phyloP scores from a whole-genome alignment of 2,113 vertebrate genomes.

The Sander vitreus region DNA sequence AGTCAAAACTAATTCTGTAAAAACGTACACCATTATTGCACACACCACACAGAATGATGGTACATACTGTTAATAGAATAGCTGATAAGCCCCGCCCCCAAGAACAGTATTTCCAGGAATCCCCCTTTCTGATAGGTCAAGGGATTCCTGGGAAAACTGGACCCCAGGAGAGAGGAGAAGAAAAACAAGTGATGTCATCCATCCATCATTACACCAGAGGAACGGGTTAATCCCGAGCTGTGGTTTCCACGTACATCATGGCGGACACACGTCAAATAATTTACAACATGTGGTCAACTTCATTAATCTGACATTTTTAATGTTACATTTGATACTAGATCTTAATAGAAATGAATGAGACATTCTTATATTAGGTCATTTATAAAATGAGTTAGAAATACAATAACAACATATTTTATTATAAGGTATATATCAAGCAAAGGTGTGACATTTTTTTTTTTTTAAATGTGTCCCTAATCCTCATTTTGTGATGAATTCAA shows the following conservation, averaged over 20 bases:
- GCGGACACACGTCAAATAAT: background rate
- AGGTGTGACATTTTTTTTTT: background rate
- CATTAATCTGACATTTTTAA: background rate
- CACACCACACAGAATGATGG: background rate
- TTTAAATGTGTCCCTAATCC: background rate
- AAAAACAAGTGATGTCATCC: background rate
- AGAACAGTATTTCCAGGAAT: constrained; percentile 99
- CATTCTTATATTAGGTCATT: background rate
- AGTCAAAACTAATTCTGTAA: background rate
- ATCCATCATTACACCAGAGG: background rate
- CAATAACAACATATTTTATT: background rate
- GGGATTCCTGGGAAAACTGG: constrained; percentile 99
- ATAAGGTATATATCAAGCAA: background rate
- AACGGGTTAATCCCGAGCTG: no score
- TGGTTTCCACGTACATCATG: background rate
- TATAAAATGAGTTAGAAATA: background rate
- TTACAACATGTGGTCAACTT: background rate
- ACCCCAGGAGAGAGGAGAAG: constrained; percentile 93
- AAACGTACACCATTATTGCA: background rate
- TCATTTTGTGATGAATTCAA: background rate
- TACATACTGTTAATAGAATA: background rate
- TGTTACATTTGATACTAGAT: background rate
- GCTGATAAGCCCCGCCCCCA: constrained; percentile 92
- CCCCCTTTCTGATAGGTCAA: constrained; percentile 91
- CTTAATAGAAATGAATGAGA: background rate